Base-by-base conservation (phyloP, 2,797 vertebrate genomes). In the Rhinatrema bivittatum region DNA sequence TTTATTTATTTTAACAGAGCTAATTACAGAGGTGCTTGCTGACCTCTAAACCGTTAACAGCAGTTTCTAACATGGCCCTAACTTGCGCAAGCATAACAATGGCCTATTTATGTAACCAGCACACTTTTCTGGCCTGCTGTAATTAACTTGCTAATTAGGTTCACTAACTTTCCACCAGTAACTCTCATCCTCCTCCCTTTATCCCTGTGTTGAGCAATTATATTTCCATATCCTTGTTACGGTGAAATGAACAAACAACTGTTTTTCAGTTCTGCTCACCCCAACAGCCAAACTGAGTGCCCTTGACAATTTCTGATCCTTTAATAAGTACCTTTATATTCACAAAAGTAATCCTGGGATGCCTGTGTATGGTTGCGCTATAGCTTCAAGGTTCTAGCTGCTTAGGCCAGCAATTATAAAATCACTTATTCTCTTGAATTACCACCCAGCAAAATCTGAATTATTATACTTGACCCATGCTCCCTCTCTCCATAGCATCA, bases 111-210 rank as follows among this genome's bases (percentile, higher is more conserved):
- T 70, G 48, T 53, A 75, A 68, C 60, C 15, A 7, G 43, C 26
- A 50, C 46, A 42, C 52, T 57, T 42, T n/a, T 59, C 58, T 55
- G 25, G 47, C 54, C 49, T 32, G 7, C 49, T 59, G 44, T 76
- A 79, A 79, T 85, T 79, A 74, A 69, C 70, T 68, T 59, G 65
- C 56, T 77, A 81, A 84, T 82, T 79, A 81, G 56, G 60, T 53
- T 60, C 50, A 40, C 56, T 65, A 35, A 67, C 62, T 54, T 25
- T n/a, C n/a, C 29, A 24, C 46, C 59, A 20, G 29, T 36, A 50
- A 53, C 42, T 44, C 53, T 52, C 54, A 56, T 20, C n/a, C 7
- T 16, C 10, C 29, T 13, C 1, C 7, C 4, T 25, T 5, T 10
- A 7, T 3, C 14, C 31, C 32, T 2, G 18, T 39, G 50, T 74